Conservation (phyloP, 1,140 invertebrate genomes). For the Eriosoma lanigerum region DNA sequence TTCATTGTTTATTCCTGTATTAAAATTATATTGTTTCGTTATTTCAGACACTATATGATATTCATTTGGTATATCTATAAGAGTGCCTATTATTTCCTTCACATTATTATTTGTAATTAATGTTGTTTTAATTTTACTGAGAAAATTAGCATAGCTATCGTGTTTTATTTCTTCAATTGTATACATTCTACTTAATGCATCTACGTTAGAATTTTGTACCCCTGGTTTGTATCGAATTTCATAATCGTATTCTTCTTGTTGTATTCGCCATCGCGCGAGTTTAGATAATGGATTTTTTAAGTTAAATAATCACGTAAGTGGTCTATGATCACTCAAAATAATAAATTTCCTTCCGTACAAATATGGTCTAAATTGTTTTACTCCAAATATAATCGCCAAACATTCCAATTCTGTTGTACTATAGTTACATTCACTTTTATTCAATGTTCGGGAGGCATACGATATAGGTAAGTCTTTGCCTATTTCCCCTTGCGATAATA, state of each 20-base stretch:
- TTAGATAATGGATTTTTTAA: too few relatives aligned
- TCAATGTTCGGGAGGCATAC: too few relatives aligned
- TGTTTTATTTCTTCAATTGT: neutral
- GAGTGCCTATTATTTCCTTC: neutral
- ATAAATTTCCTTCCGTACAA: too few relatives aligned
- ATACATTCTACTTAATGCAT: conserved; percentile 10
- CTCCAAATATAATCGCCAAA: too few relatives aligned
- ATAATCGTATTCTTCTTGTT: conserved; percentile 60
- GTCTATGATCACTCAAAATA: too few relatives aligned
- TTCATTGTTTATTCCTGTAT: neutral
- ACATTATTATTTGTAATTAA: too few relatives aligned
- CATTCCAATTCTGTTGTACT: too few relatives aligned
- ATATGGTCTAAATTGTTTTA: too few relatives aligned
- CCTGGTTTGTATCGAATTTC: conserved; percentile 59
- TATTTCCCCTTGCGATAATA: conserved; percentile 57
- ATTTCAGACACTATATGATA: neutral
- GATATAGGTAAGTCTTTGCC: conserved; percentile 54
- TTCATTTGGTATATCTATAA: neutral
- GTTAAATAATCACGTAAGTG: too few relatives aligned
- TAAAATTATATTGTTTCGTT: too few relatives aligned
- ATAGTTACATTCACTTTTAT: too few relatives aligned
- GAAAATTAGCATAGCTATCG: neutral
- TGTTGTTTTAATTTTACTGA: neutral
- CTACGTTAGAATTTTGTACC: conserved; percentile 57
- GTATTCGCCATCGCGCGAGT: too few relatives aligned